A percentile compares a stretch with the other conserved stretches of the same genome.
Conservation (phyloP, 2,888 invertebrate genomes). For the Tolmerus cingulatus region DNA sequence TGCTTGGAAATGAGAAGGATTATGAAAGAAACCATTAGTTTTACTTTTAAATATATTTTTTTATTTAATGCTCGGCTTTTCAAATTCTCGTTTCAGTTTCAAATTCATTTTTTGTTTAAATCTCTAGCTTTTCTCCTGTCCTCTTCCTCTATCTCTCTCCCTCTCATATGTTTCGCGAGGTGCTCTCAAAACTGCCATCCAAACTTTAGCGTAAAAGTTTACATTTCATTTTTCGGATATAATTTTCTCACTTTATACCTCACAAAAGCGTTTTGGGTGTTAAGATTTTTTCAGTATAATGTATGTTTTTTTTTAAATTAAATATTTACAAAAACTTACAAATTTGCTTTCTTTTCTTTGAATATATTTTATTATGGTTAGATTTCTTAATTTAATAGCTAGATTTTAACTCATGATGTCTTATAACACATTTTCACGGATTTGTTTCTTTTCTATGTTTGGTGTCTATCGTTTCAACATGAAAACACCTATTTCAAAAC, state of each 20-base stretch:
- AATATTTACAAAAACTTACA: not conserved
- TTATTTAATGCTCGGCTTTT: not conserved
- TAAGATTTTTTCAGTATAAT: not conserved
- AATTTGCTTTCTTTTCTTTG: not conserved
- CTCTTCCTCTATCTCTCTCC: not conserved
- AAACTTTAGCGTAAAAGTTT: not conserved
- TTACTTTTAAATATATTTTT: not conserved
- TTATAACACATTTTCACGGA: not conserved
- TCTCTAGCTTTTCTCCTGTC: too few relatives aligned
- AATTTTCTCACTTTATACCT: not conserved
- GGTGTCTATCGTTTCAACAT: not conserved
- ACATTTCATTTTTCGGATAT: not conserved
- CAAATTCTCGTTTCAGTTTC: not conserved
- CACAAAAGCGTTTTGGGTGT: not conserved
- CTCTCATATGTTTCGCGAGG: not conserved
- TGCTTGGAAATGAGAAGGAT: not conserved
- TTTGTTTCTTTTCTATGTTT: not conserved
- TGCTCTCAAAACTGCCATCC: not conserved
- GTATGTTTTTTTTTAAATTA: not conserved
- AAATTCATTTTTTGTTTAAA: too few relatives aligned
- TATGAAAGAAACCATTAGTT: not conserved
- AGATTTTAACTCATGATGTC: not conserved
- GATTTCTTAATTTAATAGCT: not conserved
- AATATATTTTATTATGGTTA: not conserved
- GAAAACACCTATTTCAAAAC: not conserved